Base-by-base conservation (phyloP, 2,797 vertebrate genomes). In the Simalia tracyae region DNA sequence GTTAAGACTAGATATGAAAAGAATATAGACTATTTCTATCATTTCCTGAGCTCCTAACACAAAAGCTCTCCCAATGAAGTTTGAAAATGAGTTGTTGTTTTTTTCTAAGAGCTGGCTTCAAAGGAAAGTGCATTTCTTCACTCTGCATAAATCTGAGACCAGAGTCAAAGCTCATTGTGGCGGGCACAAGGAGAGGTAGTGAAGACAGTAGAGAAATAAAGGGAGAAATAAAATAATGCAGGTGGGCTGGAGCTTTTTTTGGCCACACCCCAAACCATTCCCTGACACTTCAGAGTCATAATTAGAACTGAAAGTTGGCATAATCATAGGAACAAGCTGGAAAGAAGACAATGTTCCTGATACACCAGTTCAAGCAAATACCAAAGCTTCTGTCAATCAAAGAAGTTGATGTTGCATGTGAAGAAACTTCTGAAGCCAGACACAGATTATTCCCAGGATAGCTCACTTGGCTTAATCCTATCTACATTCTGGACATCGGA, bases 51-150 rank as follows among this genome's bases (percentile, higher is more conserved):
- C 36, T 68, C 63, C 42, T 93, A 88, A 63, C 64, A 92, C 91
- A 86, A 81, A 93, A 31, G 54, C 86, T 10, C 81, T 68, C 56
- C 66, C 87, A 89, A 26, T 17, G 86, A 28, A 31, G n/a, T 93
- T 93, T 93, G 89, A 93, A 96, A 95, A 94, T 90, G 3, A 91
- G 28, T 10, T 42, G 36, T 84, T 54, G 10, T 28, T 85, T 56
- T 15, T 92, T 24, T 91, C 50, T 90, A 57, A 60, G 91, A 91
- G 22, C 56, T 87, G 66, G 91, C 68, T 93, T 92, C 89, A 96
- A 93, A 93, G 59, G 56, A 88, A 92, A 91, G 22, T 61, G 57
- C 26, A 56, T 87, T 90, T 92, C 90, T 91, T 91, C 66, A 26
- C 61, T 89, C 64, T 59, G 63, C 87, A 9, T 31, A 28, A 31